Evolutionary conservation across 1,140 invertebrate genomes (phyloP).

Genomic region (Mylabris phalerata): DNA sequence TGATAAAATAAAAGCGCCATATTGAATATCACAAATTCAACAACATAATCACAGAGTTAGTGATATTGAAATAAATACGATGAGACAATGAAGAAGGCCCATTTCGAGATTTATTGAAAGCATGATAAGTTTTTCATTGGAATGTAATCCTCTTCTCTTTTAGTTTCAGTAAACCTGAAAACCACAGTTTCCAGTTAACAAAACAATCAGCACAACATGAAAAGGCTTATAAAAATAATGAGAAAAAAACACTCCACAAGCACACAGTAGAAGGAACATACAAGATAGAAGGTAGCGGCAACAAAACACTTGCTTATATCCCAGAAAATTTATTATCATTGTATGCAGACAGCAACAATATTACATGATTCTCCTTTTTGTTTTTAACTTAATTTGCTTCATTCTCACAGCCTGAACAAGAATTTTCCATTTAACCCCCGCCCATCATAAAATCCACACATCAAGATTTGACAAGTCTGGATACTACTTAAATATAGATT

Average conservation of each 20-base stretch:
- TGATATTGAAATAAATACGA: too few species aligned
- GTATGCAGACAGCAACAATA: conserved; percentile 18
- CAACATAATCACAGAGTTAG: too few species aligned
- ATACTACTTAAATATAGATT: too few species aligned
- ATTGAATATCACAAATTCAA: too few species aligned
- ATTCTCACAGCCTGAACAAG: conserved; percentile 22
- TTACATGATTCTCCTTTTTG: neutral
- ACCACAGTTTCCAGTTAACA: conserved; percentile 4
- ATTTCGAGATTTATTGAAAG: conserved; percentile 27
- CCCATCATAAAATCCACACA: neutral
- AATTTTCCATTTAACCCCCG: conserved; percentile 4
- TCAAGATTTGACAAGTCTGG: neutral
- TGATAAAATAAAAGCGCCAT: too few species aligned
- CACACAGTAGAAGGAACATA: conserved; percentile 1
- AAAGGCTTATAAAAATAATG: neutral
- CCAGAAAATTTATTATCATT: conserved; percentile 21
- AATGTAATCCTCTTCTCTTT: conserved; percentile 38
- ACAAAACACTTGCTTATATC: conserved; percentile 14
- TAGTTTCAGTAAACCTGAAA: conserved; percentile 39
- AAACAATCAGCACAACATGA: neutral
- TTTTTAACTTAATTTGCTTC: conserved; percentile 3
- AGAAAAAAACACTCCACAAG: conserved; percentile 8
- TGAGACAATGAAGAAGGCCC: too few species aligned
- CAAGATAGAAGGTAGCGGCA: neutral
- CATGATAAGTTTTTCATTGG: conserved; percentile 41